phyloP scores from a whole-genome alignment of 1,140 invertebrate species.

The Fopius arisanus region DNA sequence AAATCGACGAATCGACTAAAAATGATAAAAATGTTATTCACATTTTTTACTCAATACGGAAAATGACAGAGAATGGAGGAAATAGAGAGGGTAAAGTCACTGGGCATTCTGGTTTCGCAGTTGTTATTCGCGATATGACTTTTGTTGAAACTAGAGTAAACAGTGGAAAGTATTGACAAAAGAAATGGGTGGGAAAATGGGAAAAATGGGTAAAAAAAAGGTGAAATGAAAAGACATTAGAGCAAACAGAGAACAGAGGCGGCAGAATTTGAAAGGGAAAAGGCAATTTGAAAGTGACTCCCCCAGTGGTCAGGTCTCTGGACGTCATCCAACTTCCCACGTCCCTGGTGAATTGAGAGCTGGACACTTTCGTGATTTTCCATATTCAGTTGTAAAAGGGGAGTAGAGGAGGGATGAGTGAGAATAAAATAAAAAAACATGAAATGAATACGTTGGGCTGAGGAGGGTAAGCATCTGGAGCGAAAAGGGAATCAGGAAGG shows the following conservation, averaged over 20 bases:
- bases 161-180: no score
- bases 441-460: background rate
- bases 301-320: slow-evolving; percentile 36
- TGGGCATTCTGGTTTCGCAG: background rate
- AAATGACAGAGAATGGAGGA: no score
- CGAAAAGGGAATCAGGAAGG: slow-evolving; percentile 14
- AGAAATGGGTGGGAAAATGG: background rate
- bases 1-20: no score
- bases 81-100: background rate
- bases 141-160: no score
- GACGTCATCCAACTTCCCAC: slow-evolving; percentile 8
- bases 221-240: slow-evolving; percentile 7
- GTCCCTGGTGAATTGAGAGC: background rate
- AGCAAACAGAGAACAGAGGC: background rate
- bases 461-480: slow-evolving; percentile 1
- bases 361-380: slow-evolving; percentile 39
- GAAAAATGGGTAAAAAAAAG: background rate
- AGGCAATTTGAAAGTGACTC: slow-evolving; percentile 39
- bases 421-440: background rate
- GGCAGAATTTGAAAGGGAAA: slow-evolving; percentile 38
- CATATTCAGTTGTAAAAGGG: slow-evolving; percentile 40
- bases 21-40: no score
- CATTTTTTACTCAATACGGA: no score
- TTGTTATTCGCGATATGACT: no score
- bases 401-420: background rate